Evolutionary conservation across 2,113 vertebrate genomes (phyloP).

Genomic region (Arothron firmamentum): DNA sequence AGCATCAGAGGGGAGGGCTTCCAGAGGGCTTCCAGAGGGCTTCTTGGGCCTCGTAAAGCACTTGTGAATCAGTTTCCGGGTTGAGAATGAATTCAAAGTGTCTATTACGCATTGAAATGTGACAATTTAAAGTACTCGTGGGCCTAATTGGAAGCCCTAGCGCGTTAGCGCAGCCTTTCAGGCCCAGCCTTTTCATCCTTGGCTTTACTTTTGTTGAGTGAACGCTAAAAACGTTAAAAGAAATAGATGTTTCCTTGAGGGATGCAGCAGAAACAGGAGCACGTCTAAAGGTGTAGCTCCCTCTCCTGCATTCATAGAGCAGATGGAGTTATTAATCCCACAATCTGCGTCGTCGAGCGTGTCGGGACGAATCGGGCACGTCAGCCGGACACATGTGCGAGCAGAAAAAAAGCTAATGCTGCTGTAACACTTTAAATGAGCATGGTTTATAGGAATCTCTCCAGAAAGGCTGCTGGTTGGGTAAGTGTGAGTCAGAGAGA

Average conservation of each 20-base stretch:
- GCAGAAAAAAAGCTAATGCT: constrained; percentile 42
- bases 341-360: constrained; percentile 57
- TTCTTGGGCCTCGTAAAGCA: background rate
- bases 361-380: background rate
- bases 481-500: constrained; percentile 54
- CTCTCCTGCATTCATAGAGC: constrained; percentile 60
- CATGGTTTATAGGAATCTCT: constrained; percentile 37
- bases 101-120: no score
- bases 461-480: constrained; percentile 38
- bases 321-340: constrained; percentile 66
- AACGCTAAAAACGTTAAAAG: no score
- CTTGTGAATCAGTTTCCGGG: no score
- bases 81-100: no score
- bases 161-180: background rate
- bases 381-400: constrained; percentile 23
- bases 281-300: background rate
- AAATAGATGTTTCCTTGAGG: no score
- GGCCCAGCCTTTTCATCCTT: no score
- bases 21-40: background rate
- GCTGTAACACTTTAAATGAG: constrained; percentile 45
- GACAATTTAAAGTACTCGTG: background rate
- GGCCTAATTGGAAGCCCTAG: background rate
- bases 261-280: background rate
- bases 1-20: constrained; percentile 15
- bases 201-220: no score